phyloP scores from a whole-genome alignment of 2,113 vertebrate species.

The Alligator sinensis region DNA sequence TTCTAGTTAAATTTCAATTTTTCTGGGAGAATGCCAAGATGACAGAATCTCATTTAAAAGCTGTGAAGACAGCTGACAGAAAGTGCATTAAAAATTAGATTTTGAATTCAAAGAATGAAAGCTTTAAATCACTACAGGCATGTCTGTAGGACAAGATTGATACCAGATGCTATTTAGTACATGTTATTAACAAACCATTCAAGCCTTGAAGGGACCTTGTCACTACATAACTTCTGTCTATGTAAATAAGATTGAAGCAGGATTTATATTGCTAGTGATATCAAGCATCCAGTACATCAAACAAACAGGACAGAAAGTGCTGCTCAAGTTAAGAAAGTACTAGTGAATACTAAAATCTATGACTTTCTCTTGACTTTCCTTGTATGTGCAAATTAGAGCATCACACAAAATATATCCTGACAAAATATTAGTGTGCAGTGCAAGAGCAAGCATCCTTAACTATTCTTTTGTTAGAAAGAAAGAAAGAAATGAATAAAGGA shows the following conservation, averaged over 20 bases:
- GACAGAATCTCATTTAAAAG: constrained; percentile 85
- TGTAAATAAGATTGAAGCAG: constrained; percentile 82
- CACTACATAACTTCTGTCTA: constrained; percentile 83
- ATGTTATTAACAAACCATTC: constrained; percentile 83
- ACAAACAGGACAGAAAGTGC: constrained; percentile 70
- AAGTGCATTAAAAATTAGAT: constrained; percentile 84
- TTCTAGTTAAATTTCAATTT: constrained; percentile 80
- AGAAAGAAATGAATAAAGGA: background rate
- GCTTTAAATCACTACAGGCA: constrained; percentile 82
- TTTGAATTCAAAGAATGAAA: constrained; percentile 83
- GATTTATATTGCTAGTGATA: constrained; percentile 73
- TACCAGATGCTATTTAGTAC: constrained; percentile 84
- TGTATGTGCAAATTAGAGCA: constrained; percentile 59
- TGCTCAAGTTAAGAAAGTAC: constrained; percentile 66
- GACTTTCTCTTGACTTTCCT: constrained; percentile 78
- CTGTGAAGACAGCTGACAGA: constrained; percentile 82
- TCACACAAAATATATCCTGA: constrained; percentile 41
- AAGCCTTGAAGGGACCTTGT: constrained; percentile 85
- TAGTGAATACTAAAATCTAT: constrained; percentile 65
- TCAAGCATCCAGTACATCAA: constrained; percentile 67
- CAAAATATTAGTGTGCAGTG: constrained; percentile 4
- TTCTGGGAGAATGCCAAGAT: constrained; percentile 79
- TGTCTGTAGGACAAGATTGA: constrained; percentile 82
- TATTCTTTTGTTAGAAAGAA: background rate
- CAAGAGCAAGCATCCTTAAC: constrained; percentile 13